Conservation (phyloP, 2,797 vertebrate species). For the Pseudochaenichthys georgianus region DNA sequence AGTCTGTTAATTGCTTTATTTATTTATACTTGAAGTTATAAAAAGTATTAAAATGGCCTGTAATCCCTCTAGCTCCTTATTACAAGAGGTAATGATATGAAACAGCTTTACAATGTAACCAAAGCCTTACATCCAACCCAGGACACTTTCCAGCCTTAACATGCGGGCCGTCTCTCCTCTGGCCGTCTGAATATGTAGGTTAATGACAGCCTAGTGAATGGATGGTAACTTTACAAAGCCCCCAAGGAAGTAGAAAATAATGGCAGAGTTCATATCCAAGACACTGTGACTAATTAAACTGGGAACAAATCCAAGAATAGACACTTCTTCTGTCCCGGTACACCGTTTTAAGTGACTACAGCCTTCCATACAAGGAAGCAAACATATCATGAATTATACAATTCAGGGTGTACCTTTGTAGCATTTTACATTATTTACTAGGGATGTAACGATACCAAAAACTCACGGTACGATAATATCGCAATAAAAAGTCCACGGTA, state of each 20-base stretch:
- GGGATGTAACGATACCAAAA: too few species aligned
- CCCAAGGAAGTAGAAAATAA: constrained; percentile 49
- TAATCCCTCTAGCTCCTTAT: neutral
- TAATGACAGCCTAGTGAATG: constrained; percentile 55
- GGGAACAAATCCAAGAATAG: constrained; percentile 53
- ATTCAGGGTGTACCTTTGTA: neutral
- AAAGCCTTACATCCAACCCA: constrained; percentile 10
- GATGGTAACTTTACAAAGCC: constrained; percentile 50
- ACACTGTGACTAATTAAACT: constrained; percentile 63
- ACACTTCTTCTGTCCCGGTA: constrained; percentile 38
- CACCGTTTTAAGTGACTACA: constrained; percentile 27
- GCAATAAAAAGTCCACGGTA: too few species aligned
- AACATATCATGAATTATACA: neutral
- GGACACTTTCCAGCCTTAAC: constrained; percentile 13
- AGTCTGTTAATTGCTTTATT: constrained; percentile 8
- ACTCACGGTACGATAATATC: too few species aligned
- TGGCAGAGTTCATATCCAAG: constrained; percentile 54
- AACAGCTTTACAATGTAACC: neutral
- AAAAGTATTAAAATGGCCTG: neutral
- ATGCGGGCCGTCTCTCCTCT: constrained; percentile 27
- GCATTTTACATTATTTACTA: neutral
- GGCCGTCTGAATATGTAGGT: constrained; percentile 55
- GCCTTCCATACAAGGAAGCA: neutral
- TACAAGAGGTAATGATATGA: constrained; percentile 3
- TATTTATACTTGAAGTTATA: neutral